Evolutionary conservation across 2,797 vertebrate species (phyloP), one percentile per base, ranked within the genome.

Genomic region (Brachymystax lenok): DNA sequence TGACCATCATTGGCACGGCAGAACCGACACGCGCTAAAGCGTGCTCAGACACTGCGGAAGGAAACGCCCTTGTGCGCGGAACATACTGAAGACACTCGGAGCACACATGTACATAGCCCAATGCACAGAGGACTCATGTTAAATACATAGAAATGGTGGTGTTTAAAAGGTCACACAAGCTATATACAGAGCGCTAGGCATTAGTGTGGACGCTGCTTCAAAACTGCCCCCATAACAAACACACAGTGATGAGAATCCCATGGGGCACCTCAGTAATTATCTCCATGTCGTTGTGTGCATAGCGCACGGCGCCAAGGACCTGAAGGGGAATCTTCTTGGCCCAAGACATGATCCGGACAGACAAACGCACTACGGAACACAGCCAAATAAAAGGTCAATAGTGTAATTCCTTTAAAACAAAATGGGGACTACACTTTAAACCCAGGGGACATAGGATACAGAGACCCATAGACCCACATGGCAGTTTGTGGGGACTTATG

Each of bases 341-440:
- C 21, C 59, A 63, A 24, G 59, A 33, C 67, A 35, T 19, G 33
- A 68, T 30, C 66, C 28, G 12, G 16, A 51, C 35, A n/a, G 16
- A 52, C 61, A 51, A 16, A 17, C 21, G 24, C 61, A 66, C 74
- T 54, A 28, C 6, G 40, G 54, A 21, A 54, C 40, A 30, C 76
- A 35, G 1, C 33, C 35, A 71, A 30, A 75, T 73, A 91, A 89
- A 35, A 88, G 85, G 89, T 90, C 89, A 90, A 1, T 30, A 81
- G 88, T 88, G 88, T 88, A 85, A 86, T 82, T 85, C 80, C 46
- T 54, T 52, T 40, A 79, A 74, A 85, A 86, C 78, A 79, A 82
- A 40, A 46, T 80, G 80, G 80, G 76, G 2, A 74, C 69, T 80
- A 46, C 67, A 77, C 21, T 8, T 10, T 21, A 24, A 63, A 63